Conservation (phyloP, 2,888 invertebrate genomes). For the Drosophila meridionalis region DNA sequence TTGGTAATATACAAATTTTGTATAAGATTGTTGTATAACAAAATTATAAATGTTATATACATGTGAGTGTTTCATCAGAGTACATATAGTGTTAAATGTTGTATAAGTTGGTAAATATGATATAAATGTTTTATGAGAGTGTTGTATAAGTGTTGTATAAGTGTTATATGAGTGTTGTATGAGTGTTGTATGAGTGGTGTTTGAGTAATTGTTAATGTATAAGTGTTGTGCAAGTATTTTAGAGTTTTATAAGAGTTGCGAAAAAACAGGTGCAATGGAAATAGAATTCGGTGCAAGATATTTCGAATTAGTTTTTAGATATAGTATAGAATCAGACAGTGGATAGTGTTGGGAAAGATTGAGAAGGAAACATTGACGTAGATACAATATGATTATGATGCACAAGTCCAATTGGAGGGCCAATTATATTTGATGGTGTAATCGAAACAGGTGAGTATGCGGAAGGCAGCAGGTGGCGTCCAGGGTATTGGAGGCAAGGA, state of each 20-base stretch:
- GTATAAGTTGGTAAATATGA: background rate
- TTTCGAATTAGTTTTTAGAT: background rate
- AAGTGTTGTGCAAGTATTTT: background rate
- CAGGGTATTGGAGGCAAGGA: constrained; percentile 36
- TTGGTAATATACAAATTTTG: background rate
- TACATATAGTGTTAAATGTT: background rate
- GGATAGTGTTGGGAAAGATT: constrained; percentile 1
- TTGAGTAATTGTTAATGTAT: background rate
- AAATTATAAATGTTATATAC: background rate
- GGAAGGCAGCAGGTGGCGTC: constrained; percentile 20
- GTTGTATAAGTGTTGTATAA: background rate
- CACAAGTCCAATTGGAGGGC: constrained; percentile 2
- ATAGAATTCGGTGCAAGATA: constrained; percentile 26
- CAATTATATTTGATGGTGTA: constrained; percentile 12
- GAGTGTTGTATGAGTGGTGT: background rate
- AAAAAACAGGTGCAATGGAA: constrained; percentile 16
- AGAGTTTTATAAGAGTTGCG: constrained; percentile 3
- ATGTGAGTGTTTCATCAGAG: background rate
- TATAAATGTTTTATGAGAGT: constrained; percentile 2
- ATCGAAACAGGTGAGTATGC: constrained; percentile 10
- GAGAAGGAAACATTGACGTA: constrained; percentile 15
- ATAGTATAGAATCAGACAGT: constrained; percentile 9
- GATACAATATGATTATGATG: constrained; percentile 14
- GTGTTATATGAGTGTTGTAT: background rate
- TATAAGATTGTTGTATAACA: background rate